These are phyloP conservation scores for Xestia xanthographa DNA, from an alignment of 2,888 invertebrate genomes.

Conservation along the genomic window DNA sequence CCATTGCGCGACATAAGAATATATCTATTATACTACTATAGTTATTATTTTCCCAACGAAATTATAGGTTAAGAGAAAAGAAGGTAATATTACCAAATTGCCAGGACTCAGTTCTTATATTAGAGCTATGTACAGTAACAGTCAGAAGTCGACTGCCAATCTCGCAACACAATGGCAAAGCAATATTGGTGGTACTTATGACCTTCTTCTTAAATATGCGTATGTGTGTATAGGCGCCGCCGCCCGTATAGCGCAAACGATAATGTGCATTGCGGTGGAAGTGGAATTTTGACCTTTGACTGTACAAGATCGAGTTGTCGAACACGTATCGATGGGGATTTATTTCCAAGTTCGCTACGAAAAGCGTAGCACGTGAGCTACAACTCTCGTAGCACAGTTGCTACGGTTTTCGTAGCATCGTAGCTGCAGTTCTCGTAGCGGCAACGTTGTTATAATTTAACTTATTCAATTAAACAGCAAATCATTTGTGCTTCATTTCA, in stretches of 20 bases:
- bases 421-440: slow-evolving; percentile 17
- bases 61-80: background rate
- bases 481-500: background rate
- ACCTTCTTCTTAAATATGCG: no score
- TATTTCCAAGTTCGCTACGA: slow-evolving; percentile 15
- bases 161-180: no score
- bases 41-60: background rate
- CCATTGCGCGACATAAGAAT: background rate
- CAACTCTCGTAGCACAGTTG: background rate
- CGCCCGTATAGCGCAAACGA: no score
- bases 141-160: no score
- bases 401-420: slow-evolving; percentile 8
- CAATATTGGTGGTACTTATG: no score
- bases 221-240: no score
- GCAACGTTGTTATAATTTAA: background rate
- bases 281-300: no score
- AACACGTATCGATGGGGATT: slow-evolving; percentile 12
- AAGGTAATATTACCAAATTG: slow-evolving; percentile 1
- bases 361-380: slow-evolving; percentile 27
- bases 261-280: no score
- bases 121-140: slow-evolving; percentile 30
- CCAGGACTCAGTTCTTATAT: slow-evolving; percentile 14
- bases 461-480: background rate
- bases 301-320: slow-evolving; percentile 17
- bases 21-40: no score